These are phyloP conservation scores for rabbit (Oryctolagus cuniculus) DNA, from an alignment of 2,113 vertebrate species.

Conservation along the genomic window DNA sequence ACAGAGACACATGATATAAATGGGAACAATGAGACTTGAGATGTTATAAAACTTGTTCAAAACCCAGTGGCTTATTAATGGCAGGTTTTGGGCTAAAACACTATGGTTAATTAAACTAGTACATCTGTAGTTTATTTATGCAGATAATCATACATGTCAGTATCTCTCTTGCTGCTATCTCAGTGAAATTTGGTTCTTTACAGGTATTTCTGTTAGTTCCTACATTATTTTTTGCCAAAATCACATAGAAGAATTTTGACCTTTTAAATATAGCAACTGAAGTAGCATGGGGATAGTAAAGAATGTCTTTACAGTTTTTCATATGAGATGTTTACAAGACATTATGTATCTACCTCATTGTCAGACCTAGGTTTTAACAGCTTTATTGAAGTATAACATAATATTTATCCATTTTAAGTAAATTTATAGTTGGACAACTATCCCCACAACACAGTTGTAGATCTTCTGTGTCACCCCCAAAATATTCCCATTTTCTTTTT, in stretches of 20 bases:
- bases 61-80: background rate
- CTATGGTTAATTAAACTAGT: background rate
- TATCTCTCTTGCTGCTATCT: constrained; percentile 9
- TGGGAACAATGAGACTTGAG: background rate
- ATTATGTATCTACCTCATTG: constrained; percentile 45
- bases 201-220: background rate
- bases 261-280: background rate
- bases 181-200: background rate
- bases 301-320: constrained; percentile 13
- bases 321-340: constrained; percentile 40
- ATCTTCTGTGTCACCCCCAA: background rate
- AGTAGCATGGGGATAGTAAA: background rate
- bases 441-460: background rate
- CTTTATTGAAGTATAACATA: background rate
- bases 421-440: background rate
- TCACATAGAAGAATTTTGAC: background rate
- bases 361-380: constrained; percentile 53
- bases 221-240: constrained; percentile 51
- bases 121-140: background rate
- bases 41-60: background rate
- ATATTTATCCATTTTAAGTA: constrained; percentile 40
- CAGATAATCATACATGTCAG: background rate
- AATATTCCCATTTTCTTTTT: constrained; percentile 39
- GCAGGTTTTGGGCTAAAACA: background rate
- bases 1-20: background rate